A percentile compares a stretch with the other conserved stretches of the same genome.
Evolutionary conservation across 2,888 invertebrate species (phyloP).

Genomic region (Cremastinae sp.): DNA sequence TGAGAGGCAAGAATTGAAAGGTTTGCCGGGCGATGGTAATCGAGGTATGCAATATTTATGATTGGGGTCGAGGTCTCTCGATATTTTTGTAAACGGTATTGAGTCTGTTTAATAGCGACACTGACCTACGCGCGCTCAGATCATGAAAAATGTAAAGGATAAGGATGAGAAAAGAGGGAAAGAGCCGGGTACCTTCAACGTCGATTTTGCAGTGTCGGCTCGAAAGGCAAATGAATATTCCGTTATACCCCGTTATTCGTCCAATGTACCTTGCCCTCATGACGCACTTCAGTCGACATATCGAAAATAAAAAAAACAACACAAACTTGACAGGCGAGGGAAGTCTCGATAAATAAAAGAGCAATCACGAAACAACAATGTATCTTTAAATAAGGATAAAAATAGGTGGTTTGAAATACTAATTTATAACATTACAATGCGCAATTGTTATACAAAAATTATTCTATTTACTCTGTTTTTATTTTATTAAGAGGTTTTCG

Average conservation of each 20-base stretch:
- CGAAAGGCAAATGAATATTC: slow-evolving; percentile 22
- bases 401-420: too few relatives aligned
- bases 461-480: too few relatives aligned
- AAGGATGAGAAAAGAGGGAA: not conserved
- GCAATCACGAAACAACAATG: too few relatives aligned
- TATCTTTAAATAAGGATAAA: too few relatives aligned
- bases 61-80: not conserved
- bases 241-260: slow-evolving; percentile 2
- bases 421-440: too few relatives aligned
- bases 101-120: slow-evolving; percentile 1
- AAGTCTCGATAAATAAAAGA: too few relatives aligned
- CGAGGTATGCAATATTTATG: slow-evolving; percentile 5
- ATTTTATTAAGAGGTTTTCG: too few relatives aligned
- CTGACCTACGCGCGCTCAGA: not conserved
- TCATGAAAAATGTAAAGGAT: slow-evolving; percentile 9
- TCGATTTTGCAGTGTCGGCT: slow-evolving; percentile 10
- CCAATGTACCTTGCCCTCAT: not conserved
- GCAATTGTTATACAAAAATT: too few relatives aligned
- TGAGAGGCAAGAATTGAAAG: not conserved
- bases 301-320: slow-evolving; percentile 6
- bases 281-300: slow-evolving; percentile 2
- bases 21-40: slow-evolving; percentile 6
- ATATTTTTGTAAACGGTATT: slow-evolving; percentile 21
- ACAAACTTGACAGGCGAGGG: too few relatives aligned
- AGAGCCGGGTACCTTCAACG: not conserved